phyloP scores from a whole-genome alignment of 2,113 vertebrate species.

The Myanophis thanlyinensis region DNA sequence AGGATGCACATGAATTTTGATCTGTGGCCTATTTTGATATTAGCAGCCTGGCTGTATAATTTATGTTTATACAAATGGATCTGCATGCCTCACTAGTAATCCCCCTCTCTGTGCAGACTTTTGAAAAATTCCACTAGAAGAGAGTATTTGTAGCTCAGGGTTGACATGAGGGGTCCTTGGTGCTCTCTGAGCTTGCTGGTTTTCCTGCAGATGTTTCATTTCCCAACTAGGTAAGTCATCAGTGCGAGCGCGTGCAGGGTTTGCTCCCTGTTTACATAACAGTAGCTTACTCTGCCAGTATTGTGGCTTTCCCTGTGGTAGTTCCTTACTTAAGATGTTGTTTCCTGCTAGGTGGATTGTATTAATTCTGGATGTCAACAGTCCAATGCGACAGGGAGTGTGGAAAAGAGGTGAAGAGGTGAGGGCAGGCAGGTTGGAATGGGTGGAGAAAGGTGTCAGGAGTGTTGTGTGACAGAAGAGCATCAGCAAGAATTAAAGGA shows the following conservation, averaged over 20 bases:
- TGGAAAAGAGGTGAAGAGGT: no score
- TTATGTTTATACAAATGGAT: background rate
- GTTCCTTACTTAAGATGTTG: background rate
- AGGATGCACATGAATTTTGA: background rate
- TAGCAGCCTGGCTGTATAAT: background rate
- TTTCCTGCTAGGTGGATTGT: background rate
- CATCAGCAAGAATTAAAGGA: no score
- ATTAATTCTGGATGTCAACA: no score
- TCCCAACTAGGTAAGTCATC: background rate
- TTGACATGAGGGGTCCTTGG: background rate
- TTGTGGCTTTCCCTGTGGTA: background rate
- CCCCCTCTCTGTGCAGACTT: background rate
- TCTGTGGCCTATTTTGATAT: background rate
- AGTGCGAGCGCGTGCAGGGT: background rate
- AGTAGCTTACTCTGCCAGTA: background rate
- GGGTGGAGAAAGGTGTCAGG: no score
- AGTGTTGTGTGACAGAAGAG: no score
- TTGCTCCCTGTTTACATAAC: background rate
- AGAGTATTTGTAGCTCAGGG: background rate
- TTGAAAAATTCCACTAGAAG: background rate
- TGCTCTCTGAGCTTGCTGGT: background rate
- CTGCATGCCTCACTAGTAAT: background rate
- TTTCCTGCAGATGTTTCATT: background rate
- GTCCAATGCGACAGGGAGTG: no score
- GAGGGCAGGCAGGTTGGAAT: no score